A percentile compares a stretch with the other conserved stretches of the same genome.
phyloP scores from a whole-genome alignment of 2,797 vertebrate genomes.

The Acipenser ruthenus region DNA sequence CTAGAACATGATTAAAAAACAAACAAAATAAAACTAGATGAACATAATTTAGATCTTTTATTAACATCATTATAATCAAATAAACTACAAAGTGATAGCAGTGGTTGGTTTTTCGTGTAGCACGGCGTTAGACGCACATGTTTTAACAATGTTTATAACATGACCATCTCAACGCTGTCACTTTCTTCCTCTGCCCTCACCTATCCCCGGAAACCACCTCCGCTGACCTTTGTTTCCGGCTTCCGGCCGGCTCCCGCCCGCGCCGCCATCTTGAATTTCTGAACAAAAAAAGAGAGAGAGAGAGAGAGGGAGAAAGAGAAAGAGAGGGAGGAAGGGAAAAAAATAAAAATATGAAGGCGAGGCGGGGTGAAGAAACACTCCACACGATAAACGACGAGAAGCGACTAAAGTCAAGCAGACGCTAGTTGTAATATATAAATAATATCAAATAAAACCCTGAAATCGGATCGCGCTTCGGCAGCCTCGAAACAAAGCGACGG shows the following conservation, averaged over 20 bases:
- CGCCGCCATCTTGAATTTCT: slow-evolving; percentile 70
- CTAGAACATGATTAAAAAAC: too few relatives aligned
- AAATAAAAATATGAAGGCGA: slow-evolving; percentile 29
- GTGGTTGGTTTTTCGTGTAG: too few relatives aligned
- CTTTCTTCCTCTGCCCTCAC: too few relatives aligned
- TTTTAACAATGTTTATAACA: slow-evolving; percentile 1
- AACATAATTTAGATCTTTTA: too few relatives aligned
- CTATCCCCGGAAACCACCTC: slow-evolving; percentile 11
- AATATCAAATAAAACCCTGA: neutral
- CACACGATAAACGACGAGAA: slow-evolving; percentile 7
- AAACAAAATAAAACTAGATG: too few relatives aligned
- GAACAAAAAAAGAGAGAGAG: slow-evolving; percentile 59
- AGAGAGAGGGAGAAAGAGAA: slow-evolving; percentile 35
- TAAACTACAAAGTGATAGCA: too few relatives aligned
- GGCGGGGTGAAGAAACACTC: slow-evolving; percentile 34
- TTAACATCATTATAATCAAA: too few relatives aligned
- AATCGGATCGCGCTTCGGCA: neutral
- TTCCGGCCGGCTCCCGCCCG: slow-evolving; percentile 63
- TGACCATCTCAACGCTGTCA: neutral
- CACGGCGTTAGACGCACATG: too few relatives aligned
- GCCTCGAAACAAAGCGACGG: too few relatives aligned
- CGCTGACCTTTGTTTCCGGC: slow-evolving; percentile 43
- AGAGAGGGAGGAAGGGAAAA: neutral
- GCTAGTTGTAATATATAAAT: too few relatives aligned
- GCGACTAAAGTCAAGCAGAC: neutral